These are phyloP conservation scores for Melanocharis versteri DNA, from an alignment of 2,113 vertebrate species.

Conservation along the genomic window DNA sequence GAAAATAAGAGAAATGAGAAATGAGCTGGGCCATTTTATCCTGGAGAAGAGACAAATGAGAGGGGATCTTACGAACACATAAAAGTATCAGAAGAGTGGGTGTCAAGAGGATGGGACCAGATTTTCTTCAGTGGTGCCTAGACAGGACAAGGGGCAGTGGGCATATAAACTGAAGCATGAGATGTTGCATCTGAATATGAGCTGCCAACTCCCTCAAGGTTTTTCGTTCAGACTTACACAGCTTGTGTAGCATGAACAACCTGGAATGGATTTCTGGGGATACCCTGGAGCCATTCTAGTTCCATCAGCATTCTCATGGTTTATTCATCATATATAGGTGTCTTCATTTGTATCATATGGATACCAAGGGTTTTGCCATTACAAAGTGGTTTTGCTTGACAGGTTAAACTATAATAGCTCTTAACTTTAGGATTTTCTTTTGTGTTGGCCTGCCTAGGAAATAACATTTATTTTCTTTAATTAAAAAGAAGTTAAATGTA, in stretches of 20 bases:
- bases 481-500: neutral
- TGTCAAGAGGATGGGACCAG: neutral
- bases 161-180: neutral
- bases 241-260: neutral
- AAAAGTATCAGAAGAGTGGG: neutral
- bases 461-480: neutral
- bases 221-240: neutral
- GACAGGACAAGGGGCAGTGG: neutral
- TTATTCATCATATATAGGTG: neutral
- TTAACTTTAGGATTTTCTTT: neutral
- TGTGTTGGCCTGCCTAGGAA: neutral
- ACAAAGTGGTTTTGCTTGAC: neutral
- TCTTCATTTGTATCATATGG: neutral
- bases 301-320: neutral
- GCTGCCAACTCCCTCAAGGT: neutral
- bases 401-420: neutral
- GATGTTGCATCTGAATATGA: neutral
- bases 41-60: neutral
- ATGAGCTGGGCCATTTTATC: neutral
- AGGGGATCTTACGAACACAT: neutral
- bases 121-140: neutral
- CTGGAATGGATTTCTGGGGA: neutral
- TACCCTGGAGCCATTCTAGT: neutral
- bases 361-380: neutral
- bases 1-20: neutral